Base-by-base conservation (phyloP, 23 tunicate species). In the Styela plicata region DNA sequence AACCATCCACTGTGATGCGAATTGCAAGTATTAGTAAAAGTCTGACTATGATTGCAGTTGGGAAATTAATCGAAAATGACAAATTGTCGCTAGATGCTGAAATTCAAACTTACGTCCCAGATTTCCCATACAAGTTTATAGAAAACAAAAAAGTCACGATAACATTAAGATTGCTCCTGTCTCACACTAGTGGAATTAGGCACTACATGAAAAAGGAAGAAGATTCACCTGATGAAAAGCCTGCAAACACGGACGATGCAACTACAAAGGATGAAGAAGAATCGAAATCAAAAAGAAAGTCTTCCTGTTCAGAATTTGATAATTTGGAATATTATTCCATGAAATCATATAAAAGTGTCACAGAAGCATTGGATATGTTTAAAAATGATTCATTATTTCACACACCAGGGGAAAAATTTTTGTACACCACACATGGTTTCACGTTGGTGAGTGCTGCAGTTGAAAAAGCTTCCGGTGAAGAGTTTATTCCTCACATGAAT, bases 21-120 rank as follows among this genome's bases (percentile, higher is more conserved):
- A 90, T 92, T 33, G 89, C 92, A 31, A 92, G 97, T 62, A 87
- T 92, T 5, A 92, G 97, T 79, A 92, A 92, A 69, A 65, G 88
- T 33, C 74, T 92, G 37, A 87, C 92, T 36, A 73, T 84, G 21
- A 24, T 70, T 25, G 97, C 89, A 16, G 32, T 87, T 57, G 86
- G 79, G 17, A 79, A 80, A 66, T 64, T 92, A 30, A 69, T 79
- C 80, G 88, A 92, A 74, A 78, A 87, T 33, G 89, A 74, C 18
- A 67, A 69, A 64, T 22, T 92, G 16, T 83, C 88, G 44, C 24
- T 92, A 53, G 83, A 87, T 33, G 76, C 84, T 63, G 84, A 74
- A 18, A 80, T 92, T 28, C 89, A 84, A 68, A 79, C 87, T 18
- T 87, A 92, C 83, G 80, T 87, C 18, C 86, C 86, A 57, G 85